These are phyloP conservation scores for Silvanus unidentatus DNA, from an alignment of 2,888 invertebrate genomes.

Conservation along the genomic window DNA sequence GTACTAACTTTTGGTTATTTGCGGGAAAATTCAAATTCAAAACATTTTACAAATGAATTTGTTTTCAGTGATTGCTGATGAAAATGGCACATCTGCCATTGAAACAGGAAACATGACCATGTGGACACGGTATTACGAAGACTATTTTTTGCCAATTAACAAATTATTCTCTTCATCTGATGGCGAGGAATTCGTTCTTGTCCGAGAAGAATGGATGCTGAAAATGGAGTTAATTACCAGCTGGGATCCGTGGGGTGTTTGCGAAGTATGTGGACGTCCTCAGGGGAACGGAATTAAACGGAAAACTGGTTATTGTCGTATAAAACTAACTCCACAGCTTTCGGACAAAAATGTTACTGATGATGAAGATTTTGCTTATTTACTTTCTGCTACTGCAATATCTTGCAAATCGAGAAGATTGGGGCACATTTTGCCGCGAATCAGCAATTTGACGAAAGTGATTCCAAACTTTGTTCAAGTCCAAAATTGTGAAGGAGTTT, in stretches of 20 bases:
- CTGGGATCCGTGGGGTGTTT: constrained; percentile 53
- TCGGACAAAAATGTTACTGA: neutral
- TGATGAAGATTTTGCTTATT: constrained; percentile 19
- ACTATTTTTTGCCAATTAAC: constrained; percentile 47
- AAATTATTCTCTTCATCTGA: constrained; percentile 43
- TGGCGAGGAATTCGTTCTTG: constrained; percentile 42
- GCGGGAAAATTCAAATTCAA: constrained; percentile 4
- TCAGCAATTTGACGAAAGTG: constrained; percentile 46
- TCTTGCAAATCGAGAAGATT: constrained; percentile 48
- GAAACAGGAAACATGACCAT: constrained; percentile 47
- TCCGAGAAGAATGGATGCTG: constrained; percentile 44
- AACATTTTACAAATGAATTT: neutral
- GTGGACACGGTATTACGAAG: constrained; percentile 50
- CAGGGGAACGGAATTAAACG: constrained; percentile 43
- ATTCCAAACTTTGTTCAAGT: constrained; percentile 50
- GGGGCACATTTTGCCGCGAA: constrained; percentile 43
- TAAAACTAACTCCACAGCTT: constrained; percentile 39
- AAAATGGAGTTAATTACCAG: constrained; percentile 48
- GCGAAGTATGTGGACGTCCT: constrained; percentile 47
- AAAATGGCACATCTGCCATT: constrained; percentile 15
- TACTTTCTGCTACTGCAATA: constrained; percentile 36
- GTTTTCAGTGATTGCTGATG: constrained; percentile 17
- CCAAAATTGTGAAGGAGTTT: constrained; percentile 42
- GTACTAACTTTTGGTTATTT: neutral
- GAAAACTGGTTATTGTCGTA: constrained; percentile 49